These are phyloP conservation scores for Plutella xylostella DNA, from an alignment of 2,888 invertebrate species.

Conservation along the genomic window DNA sequence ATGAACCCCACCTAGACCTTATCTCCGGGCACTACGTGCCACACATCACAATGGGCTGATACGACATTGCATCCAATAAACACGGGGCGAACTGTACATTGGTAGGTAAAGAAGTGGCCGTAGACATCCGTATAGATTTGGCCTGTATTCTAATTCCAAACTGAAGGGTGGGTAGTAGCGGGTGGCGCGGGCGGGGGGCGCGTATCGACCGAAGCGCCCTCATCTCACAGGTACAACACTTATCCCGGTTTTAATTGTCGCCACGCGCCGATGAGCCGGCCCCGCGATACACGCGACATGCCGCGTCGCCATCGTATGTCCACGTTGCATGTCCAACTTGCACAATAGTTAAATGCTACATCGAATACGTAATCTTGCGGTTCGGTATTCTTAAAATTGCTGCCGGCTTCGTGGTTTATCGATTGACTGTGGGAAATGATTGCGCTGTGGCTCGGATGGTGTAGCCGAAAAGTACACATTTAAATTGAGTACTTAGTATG, in stretches of 20 bases:
- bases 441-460: no score
- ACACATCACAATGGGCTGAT: not conserved
- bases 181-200: conserved; percentile 11
- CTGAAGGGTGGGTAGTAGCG: conserved; percentile 39
- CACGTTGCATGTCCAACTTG: no score
- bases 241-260: conserved; percentile 68
- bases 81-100: no score
- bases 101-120: not conserved
- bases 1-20: not conserved
- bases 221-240: conserved; percentile 68
- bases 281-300: conserved; percentile 26
- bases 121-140: conserved; percentile 47
- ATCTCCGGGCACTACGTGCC: not conserved
- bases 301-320: conserved; percentile 11
- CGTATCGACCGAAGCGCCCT: conserved; percentile 63
- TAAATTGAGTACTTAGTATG: no score
- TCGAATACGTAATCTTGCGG: not conserved
- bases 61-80: not conserved
- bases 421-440: not conserved
- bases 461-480: no score
- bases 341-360: not conserved
- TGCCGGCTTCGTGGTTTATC: not conserved
- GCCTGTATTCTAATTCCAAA: conserved; percentile 62
- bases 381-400: no score
- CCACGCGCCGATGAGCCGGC: conserved; percentile 57